Conservation (phyloP, 2,888 invertebrate species). For the Plemyria rubiginata region DNA sequence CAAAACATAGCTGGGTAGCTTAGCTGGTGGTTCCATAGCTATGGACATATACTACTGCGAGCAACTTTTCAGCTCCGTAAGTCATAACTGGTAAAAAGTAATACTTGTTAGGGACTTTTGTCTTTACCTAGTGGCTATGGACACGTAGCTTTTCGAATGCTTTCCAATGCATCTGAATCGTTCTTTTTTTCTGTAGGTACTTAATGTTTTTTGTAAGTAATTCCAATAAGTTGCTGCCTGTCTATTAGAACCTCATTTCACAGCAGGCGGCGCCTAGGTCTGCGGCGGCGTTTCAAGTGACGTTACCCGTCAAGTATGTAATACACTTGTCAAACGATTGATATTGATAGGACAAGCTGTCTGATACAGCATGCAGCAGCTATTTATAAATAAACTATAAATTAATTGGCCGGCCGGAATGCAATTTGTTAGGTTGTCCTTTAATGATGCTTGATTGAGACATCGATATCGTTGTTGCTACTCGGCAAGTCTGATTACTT, state of each 20-base stretch:
- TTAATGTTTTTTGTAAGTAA: constrained; percentile 7
- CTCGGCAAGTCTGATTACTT: constrained; percentile 32
- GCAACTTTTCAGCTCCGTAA: no score
- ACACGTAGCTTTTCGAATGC: no score
- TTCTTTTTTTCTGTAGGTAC: background rate
- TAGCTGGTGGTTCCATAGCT: no score
- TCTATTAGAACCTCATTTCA: constrained; percentile 31
- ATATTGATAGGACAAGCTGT: constrained; percentile 59
- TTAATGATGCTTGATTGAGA: constrained; percentile 58
- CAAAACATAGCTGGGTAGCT: no score
- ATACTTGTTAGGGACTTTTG: no score
- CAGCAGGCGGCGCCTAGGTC: constrained; percentile 37
- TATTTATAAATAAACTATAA: constrained; percentile 54
- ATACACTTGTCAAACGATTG: constrained; percentile 62
- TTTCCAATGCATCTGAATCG: no score
- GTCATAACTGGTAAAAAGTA: no score
- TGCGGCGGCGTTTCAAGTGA: constrained; percentile 43
- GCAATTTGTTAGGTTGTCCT: constrained; percentile 55
- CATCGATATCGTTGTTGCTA: constrained; percentile 44
- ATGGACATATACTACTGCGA: no score
- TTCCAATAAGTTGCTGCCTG: constrained; percentile 26
- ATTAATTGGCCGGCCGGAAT: constrained; percentile 58
- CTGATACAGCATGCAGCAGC: constrained; percentile 51
- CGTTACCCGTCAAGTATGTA: constrained; percentile 47
- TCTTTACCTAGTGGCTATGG: no score